phyloP scores from a whole-genome alignment of 2,113 vertebrate species.

The Halcyon malimbica region DNA sequence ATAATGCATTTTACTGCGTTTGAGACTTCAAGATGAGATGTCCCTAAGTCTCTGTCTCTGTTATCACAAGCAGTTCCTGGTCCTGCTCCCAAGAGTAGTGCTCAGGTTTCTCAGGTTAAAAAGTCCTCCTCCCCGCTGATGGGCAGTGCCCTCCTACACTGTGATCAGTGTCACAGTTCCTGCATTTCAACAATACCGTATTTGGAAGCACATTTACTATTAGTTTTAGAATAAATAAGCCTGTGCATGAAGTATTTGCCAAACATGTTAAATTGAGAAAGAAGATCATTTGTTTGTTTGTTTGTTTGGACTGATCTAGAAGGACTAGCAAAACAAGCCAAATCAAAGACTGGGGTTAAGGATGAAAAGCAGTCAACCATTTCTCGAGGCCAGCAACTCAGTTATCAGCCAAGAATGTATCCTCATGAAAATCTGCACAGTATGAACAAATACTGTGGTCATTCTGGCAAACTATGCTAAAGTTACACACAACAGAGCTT shows the following conservation, averaged over 20 bases:
- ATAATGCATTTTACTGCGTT: neutral
- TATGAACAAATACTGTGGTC: neutral
- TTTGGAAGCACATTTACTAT: neutral
- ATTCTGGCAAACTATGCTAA: neutral
- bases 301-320: neutral
- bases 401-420: conserved; percentile 22
- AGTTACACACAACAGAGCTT: neutral
- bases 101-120: neutral
- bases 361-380: neutral
- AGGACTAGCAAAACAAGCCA: neutral
- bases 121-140: neutral
- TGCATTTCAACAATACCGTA: conserved; percentile 20
- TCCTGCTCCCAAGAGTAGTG: neutral
- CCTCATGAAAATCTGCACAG: neutral
- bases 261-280: neutral
- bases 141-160: neutral
- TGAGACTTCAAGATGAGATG: neutral
- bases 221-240: neutral
- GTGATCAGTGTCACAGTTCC: neutral
- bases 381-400: conserved; percentile 1
- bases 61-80: neutral
- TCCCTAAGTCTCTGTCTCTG: neutral
- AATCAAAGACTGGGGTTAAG: neutral
- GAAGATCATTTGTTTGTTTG: neutral
- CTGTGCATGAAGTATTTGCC: neutral